phyloP scores from a whole-genome alignment of 2,888 invertebrate genomes.

The Drosophila mimetica region DNA sequence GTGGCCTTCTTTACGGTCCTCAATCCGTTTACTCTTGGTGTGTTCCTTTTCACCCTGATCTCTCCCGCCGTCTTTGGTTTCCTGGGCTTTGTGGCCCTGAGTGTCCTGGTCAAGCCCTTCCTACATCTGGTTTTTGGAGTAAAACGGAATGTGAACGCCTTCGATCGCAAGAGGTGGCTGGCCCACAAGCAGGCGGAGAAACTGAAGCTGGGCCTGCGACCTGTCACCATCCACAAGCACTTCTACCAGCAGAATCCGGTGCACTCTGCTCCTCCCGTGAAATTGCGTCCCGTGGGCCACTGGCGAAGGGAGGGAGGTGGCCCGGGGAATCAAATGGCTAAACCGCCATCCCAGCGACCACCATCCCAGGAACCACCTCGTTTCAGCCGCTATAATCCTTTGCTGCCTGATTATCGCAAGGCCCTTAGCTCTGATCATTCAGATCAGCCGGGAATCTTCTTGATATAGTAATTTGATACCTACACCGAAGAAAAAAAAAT shows the following conservation, averaged over 20 bases:
- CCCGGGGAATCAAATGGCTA: neutral
- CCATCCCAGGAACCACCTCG: constrained; percentile 9
- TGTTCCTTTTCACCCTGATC: constrained; percentile 78
- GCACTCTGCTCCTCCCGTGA: constrained; percentile 50
- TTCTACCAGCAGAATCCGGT: constrained; percentile 73
- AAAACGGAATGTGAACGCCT: constrained; percentile 70
- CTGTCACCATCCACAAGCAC: constrained; percentile 82
- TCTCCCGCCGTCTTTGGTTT: constrained; percentile 81
- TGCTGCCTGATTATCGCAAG: constrained; percentile 48
- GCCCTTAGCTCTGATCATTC: constrained; percentile 30
- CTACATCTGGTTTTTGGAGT: constrained; percentile 78
- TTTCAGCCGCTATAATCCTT: constrained; percentile 51
- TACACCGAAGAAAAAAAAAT: no score
- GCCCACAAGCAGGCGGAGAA: constrained; percentile 67
- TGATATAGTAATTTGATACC: no score
- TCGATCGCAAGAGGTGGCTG: constrained; percentile 63
- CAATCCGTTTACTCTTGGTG: constrained; percentile 80
- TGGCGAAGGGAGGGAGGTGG: constrained; percentile 49
- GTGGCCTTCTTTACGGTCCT: constrained; percentile 82
- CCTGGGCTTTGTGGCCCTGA: constrained; percentile 75
- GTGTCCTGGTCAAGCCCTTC: constrained; percentile 78
- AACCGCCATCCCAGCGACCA: neutral
- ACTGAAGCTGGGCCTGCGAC: constrained; percentile 68
- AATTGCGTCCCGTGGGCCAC: constrained; percentile 47
- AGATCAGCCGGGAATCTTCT: constrained; percentile 9